Conservation (phyloP, 1,140 invertebrate genomes). For the Brachionus paranguensis region DNA sequence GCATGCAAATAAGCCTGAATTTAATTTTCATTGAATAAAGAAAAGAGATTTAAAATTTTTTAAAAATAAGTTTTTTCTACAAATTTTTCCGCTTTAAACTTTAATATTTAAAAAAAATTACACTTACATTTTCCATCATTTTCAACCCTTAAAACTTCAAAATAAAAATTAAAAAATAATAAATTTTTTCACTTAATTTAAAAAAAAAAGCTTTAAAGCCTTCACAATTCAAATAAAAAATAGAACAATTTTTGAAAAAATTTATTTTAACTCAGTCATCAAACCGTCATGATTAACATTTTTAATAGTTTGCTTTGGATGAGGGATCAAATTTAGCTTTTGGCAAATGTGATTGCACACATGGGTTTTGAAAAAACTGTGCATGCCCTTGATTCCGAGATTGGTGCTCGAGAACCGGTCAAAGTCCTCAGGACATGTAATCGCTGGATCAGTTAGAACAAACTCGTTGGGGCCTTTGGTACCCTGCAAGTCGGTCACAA, state of each 20-base stretch:
- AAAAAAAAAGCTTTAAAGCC: not conserved
- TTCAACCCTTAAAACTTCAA: not conserved
- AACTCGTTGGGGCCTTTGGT: not conserved
- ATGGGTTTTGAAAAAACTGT: constrained; percentile 5
- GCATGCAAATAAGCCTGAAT: too few relatives aligned
- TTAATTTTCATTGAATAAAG: too few relatives aligned
- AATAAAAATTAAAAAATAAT: not conserved
- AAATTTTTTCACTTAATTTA: not conserved
- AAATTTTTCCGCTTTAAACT: too few relatives aligned
- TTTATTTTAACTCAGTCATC: not conserved
- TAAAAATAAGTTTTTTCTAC: too few relatives aligned
- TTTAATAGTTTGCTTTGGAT: not conserved
- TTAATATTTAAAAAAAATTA: not conserved
- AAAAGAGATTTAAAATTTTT: too few relatives aligned
- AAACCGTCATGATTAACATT: not conserved
- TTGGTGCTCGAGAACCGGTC: not conserved
- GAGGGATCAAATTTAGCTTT: not conserved
- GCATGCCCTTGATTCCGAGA: not conserved
- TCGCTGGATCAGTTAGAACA: not conserved
- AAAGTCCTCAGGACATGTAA: not conserved
- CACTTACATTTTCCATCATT: not conserved
- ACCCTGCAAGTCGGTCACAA: constrained; percentile 9
- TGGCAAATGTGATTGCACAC: not conserved
- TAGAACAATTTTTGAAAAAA: not conserved
- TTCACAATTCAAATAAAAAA: not conserved